A percentile compares a stretch with the other conserved stretches of the same genome.
Conservation (phyloP, 2,113 vertebrate genomes). For the Xyliphius kryptos region DNA sequence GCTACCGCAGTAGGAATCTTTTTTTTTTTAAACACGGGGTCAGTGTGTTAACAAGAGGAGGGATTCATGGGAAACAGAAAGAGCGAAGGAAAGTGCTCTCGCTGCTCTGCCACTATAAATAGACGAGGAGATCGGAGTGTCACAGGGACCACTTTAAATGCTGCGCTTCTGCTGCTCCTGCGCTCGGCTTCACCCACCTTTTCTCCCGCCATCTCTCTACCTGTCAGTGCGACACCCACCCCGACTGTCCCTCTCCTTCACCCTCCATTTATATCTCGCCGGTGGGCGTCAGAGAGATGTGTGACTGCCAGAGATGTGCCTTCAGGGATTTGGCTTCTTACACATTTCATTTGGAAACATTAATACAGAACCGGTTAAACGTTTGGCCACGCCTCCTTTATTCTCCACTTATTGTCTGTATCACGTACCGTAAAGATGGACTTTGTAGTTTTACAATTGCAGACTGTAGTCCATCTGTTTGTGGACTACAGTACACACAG, state of each 20-base stretch:
- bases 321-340: too few species aligned
- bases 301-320: slow-evolving; percentile 37
- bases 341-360: too few species aligned
- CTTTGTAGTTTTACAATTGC: too few species aligned
- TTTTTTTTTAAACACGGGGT: slow-evolving; percentile 15
- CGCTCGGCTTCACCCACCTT: slow-evolving; percentile 15
- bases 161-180: slow-evolving; percentile 9
- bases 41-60: slow-evolving; percentile 34
- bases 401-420: too few species aligned
- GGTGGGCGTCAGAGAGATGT: slow-evolving; percentile 51
- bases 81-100: slow-evolving; percentile 26
- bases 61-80: slow-evolving; percentile 23
- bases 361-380: too few species aligned
- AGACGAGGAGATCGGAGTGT: slow-evolving; percentile 41
- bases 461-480: too few species aligned
- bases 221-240: slow-evolving; percentile 30
- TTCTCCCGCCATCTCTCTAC: slow-evolving; percentile 33
- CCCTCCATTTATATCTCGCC: slow-evolving; percentile 35
- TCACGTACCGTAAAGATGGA: too few species aligned
- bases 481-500: too few species aligned
- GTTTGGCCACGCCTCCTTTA: too few species aligned
- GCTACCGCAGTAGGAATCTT: slow-evolving; percentile 17
- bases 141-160: slow-evolving; percentile 38
- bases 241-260: slow-evolving; percentile 26
- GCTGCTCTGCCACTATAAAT: slow-evolving; percentile 43